phyloP scores from a whole-genome alignment of 2,888 invertebrate genomes.

The Amphiduros pacificus region DNA sequence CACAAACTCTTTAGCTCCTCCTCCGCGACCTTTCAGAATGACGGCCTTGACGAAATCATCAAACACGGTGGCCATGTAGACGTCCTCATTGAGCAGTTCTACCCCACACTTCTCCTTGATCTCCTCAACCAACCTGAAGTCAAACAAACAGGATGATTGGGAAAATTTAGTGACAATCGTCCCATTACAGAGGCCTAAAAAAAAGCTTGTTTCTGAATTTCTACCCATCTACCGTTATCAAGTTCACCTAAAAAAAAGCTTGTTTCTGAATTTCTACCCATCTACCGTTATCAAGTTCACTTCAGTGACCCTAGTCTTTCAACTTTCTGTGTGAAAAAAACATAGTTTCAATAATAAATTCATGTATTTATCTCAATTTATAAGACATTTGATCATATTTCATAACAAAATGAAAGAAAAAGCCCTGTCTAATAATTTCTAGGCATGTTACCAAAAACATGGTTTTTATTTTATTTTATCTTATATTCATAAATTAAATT shows the following conservation, averaged over 20 bases:
- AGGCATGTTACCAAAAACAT: too few relatives aligned
- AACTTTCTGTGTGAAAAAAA: too few relatives aligned
- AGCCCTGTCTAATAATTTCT: too few relatives aligned
- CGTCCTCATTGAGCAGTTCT: conserved; percentile 82
- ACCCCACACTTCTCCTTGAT: conserved; percentile 79
- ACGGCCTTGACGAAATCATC: conserved; percentile 75
- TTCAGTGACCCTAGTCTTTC: too few relatives aligned
- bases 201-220: background rate
- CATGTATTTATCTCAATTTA: too few relatives aligned
- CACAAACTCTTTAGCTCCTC: conserved; percentile 63
- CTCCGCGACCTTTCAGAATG: conserved; percentile 70
- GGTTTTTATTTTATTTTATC: too few relatives aligned
- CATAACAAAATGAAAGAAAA: too few relatives aligned
- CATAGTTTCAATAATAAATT: too few relatives aligned
- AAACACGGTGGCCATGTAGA: conserved; percentile 90
- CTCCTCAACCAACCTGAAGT: conserved; percentile 80
- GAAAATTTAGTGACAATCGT: conserved; percentile 64
- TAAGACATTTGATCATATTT: too few relatives aligned
- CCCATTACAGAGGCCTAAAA: background rate
- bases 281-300: too few relatives aligned
- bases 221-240: background rate
- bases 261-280: too few relatives aligned
- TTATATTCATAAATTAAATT: too few relatives aligned
- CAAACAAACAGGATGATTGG: background rate
- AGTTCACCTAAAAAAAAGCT: background rate